phyloP scores from a whole-genome alignment of 2,113 vertebrate species.

The Aplodontia rufa region DNA sequence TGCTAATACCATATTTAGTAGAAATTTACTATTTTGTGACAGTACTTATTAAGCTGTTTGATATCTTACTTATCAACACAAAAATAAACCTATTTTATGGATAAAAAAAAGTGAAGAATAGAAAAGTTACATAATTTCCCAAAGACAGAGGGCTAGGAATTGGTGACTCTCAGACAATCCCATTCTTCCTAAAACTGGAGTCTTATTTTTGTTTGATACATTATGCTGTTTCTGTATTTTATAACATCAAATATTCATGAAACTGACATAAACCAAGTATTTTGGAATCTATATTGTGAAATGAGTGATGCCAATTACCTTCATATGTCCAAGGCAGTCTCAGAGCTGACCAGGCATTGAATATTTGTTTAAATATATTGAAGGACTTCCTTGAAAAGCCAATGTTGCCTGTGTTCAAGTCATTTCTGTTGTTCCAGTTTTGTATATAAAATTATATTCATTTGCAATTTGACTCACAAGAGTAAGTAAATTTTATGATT shows the following conservation, averaged over 20 bases:
- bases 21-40: neutral
- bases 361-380: neutral
- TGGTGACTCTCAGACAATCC: neutral
- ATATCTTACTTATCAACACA: neutral
- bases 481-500: constrained; percentile 1
- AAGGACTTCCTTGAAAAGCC: neutral
- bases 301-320: neutral
- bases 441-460: neutral
- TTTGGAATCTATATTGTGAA: neutral
- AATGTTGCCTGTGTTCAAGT: neutral
- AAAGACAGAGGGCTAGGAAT: neutral
- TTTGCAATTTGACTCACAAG: neutral
- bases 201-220: neutral
- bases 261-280: neutral
- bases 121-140: neutral
- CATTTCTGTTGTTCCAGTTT: neutral
- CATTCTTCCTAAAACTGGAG: neutral
- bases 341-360: neutral
- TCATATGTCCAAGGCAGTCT: neutral
- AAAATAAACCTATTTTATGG: neutral
- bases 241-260: neutral
- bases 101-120: neutral
- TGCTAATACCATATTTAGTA: neutral
- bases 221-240: neutral
- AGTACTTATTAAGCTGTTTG: neutral